Base-by-base conservation (phyloP, 2,113 vertebrate genomes). In the Electrona antarctica region DNA sequence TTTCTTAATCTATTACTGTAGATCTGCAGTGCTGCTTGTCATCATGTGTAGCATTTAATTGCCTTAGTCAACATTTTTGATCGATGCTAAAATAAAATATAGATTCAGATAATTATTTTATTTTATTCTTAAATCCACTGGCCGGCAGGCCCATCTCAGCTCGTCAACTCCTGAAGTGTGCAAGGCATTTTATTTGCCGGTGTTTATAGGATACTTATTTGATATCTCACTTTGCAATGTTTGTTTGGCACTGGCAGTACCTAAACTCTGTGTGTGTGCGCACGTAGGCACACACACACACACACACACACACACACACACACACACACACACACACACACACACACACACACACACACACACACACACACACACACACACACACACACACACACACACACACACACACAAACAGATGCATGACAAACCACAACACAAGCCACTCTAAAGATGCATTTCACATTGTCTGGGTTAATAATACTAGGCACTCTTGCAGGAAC, bases 391-490 rank as follows among this genome's bases (percentile, higher is more conserved):
- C 8, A 52, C 41, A 13, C 60, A 62, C 50, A 12, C n/a, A 69
- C 56, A 74, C 69, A 81, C 71, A 88, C 49, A 64, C 59, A 50
- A 54, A 66, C 66, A 58, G 62, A 71, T 28, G 15, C 69, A 60
- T 5, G 77, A 85, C 82, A 83, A 82, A 76, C 56, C 47, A 33
- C 78, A 71, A 52, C 47, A 33, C 78, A 71, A 52, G 77, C 77
- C 79, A 73, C 77, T 79, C 84, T 73, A 50, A 77, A 76, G 60
- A 71, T 67, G 50, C 67, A 60, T 73, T 50, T 66, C 6, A 41
- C 33, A 81, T 90, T 88, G 78, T 89, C 15, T 47, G 68, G 49
- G 7, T 8, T 70, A 64, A 83, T 83, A 88, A 85, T 80, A 50
- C 69, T 14, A n/a, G 59, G 82, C 71, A 66, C 60, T 76, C 86